Evolutionary conservation across 2,888 invertebrate genomes (phyloP).

Genomic region (Melieria omissa): DNA sequence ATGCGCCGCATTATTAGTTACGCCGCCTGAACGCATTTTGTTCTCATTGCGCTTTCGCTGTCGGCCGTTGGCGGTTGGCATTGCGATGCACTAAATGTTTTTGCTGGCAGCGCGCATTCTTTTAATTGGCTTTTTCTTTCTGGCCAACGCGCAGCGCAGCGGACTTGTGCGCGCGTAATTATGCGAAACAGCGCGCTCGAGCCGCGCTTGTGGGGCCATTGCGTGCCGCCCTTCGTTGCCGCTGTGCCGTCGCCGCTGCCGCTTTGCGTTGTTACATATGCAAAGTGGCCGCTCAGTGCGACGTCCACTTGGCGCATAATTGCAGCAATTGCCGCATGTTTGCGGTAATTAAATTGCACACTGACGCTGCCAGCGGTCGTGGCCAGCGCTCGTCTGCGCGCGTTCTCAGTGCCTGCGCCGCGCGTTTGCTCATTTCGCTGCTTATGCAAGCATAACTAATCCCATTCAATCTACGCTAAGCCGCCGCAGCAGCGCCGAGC

Average conservation of each 20-base stretch:
- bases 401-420: background rate
- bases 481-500: background rate
- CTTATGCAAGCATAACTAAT: slow-evolving; percentile 26
- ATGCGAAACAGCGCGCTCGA: slow-evolving; percentile 11
- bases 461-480: slow-evolving; percentile 7
- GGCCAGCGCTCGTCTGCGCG: background rate
- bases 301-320: slow-evolving; percentile 16
- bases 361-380: slow-evolving; percentile 2
- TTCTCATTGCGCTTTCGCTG: slow-evolving; percentile 15
- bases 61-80: background rate
- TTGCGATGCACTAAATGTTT: background rate
- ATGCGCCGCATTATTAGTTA: slow-evolving; percentile 47
- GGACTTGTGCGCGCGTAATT: slow-evolving; percentile 6
- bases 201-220: background rate
- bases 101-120: background rate
- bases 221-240: background rate
- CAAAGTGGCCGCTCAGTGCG: background rate
- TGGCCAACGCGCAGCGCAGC: too few relatives aligned
- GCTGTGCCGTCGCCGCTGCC: background rate
- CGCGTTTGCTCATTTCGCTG: background rate
- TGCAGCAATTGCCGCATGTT: slow-evolving; percentile 27
- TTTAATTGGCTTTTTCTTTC: slow-evolving; percentile 12
- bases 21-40: slow-evolving; percentile 60
- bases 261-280: slow-evolving; percentile 6
- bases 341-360: slow-evolving; percentile 25